Evolutionary conservation across 1,140 invertebrate genomes (phyloP).

Genomic region (Thaumetopoea pityocampa): DNA sequence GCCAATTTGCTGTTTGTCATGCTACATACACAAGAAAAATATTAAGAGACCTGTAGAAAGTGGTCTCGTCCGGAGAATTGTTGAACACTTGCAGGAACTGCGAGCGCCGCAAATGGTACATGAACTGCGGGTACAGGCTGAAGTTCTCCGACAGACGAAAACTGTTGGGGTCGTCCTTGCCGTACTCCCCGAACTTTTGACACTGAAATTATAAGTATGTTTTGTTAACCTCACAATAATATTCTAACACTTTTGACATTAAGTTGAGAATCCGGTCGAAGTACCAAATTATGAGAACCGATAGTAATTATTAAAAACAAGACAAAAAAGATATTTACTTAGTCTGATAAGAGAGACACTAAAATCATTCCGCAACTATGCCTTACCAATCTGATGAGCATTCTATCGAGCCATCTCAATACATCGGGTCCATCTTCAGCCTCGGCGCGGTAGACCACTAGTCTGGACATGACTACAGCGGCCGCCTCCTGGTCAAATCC

Average conservation of each 20-base stretch:
- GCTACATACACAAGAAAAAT: background rate
- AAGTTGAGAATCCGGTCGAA: too few relatives aligned
- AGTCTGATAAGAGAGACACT: too few relatives aligned
- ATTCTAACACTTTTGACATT: too few relatives aligned
- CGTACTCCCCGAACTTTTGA: constrained; percentile 99
- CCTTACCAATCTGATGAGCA: constrained; percentile 94
- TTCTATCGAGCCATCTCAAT: constrained; percentile 97
- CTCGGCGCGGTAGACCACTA: constrained; percentile 97
- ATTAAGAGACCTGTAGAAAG: constrained; percentile 92
- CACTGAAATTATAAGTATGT: constrained; percentile 81
- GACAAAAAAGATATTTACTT: too few relatives aligned
- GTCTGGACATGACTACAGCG: constrained; percentile 96
- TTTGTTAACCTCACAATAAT: too few relatives aligned
- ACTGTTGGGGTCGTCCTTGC: constrained; percentile 97
- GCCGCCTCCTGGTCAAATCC: constrained; percentile 99
- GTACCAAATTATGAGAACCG: too few relatives aligned
- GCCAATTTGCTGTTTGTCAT: background rate
- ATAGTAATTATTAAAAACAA: too few relatives aligned
- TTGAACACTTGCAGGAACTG: constrained; percentile 99
- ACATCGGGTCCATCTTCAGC: constrained; percentile 98
- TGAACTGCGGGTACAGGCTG: constrained; percentile 98
- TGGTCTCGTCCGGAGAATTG: constrained; percentile 99
- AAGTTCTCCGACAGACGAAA: constrained; percentile 98
- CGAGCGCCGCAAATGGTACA: constrained; percentile 98
- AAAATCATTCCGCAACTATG: too few relatives aligned